These are phyloP conservation scores for Prionailurus bengalensis DNA, from an alignment of 2,113 vertebrate genomes.

Conservation along the genomic window DNA sequence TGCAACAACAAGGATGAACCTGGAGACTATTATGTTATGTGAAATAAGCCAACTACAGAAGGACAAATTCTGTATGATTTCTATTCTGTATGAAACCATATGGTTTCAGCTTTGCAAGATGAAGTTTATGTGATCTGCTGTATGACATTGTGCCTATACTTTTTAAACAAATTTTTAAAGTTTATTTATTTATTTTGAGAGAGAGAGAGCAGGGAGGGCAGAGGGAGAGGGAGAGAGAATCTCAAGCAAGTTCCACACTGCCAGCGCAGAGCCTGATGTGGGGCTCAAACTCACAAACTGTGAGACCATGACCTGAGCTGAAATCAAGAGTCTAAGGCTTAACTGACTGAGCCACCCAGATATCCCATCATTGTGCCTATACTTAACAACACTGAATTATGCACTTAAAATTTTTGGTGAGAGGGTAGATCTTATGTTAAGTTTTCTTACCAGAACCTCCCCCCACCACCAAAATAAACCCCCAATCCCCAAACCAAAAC, in stretches of 20 bases:
- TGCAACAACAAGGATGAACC: not conserved
- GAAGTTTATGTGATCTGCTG: not conserved
- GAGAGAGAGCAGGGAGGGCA: too few species aligned
- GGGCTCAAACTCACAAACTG: too few species aligned
- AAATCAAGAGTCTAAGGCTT: too few species aligned
- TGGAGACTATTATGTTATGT: not conserved
- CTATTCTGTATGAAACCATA: too few species aligned
- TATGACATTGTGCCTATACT: not conserved
- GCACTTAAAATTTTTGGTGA: not conserved
- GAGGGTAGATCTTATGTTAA: not conserved
- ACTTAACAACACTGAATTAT: not conserved
- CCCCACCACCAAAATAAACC: not conserved
- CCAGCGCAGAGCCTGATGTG: too few species aligned
- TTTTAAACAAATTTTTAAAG: not conserved
- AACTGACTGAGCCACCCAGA: too few species aligned
- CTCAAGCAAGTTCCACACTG: too few species aligned
- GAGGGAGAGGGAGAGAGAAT: too few species aligned
- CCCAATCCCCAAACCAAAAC: not conserved
- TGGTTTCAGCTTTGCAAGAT: not conserved
- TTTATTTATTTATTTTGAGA: too few species aligned
- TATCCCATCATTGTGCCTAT: not conserved
- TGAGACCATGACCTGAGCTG: too few species aligned
- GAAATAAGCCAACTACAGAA: not conserved
- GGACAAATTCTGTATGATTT: not conserved
- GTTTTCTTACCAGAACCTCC: not conserved